phyloP scores from a whole-genome alignment of 2,113 vertebrate genomes.

The Xenopus borealis region DNA sequence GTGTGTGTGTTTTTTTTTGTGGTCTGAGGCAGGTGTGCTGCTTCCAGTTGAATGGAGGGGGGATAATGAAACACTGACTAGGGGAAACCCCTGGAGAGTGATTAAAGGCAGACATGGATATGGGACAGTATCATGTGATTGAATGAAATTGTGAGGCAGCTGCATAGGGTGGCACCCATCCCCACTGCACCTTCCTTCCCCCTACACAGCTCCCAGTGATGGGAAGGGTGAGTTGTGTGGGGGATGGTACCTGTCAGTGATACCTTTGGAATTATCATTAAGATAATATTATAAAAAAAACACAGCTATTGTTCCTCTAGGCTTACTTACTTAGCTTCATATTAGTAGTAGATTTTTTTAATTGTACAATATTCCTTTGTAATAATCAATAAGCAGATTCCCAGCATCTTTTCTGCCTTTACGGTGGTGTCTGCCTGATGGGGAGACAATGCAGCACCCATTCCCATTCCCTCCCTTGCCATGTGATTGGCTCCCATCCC shows the following conservation, averaged over 20 bases:
- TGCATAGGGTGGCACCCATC: neutral
- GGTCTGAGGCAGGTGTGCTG: no score
- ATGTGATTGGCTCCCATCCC: constrained; percentile 11
- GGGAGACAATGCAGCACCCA: constrained; percentile 15
- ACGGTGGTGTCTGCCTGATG: neutral
- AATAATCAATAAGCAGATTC: no score
- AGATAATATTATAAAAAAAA: no score
- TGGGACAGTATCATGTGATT: neutral
- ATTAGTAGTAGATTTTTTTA: no score
- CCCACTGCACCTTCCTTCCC: neutral
- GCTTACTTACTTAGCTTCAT: no score
- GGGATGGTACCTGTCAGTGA: no score
- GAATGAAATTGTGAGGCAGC: neutral
- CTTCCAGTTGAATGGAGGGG: no score
- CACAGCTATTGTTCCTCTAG: no score
- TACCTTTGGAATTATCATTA: no score
- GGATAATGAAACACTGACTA: no score
- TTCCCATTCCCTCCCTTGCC: neutral
- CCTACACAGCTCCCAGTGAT: neutral
- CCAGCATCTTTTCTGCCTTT: neutral
- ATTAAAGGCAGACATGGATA: neutral
- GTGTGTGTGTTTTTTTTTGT: no score
- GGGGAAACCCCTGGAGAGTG: neutral
- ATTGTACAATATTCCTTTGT: no score
- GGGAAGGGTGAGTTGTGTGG: neutral